Evolutionary conservation across 2,113 vertebrate species (phyloP), one percentile per base, ranked within the genome.

Genomic region (Tylochromis polylepis): DNA sequence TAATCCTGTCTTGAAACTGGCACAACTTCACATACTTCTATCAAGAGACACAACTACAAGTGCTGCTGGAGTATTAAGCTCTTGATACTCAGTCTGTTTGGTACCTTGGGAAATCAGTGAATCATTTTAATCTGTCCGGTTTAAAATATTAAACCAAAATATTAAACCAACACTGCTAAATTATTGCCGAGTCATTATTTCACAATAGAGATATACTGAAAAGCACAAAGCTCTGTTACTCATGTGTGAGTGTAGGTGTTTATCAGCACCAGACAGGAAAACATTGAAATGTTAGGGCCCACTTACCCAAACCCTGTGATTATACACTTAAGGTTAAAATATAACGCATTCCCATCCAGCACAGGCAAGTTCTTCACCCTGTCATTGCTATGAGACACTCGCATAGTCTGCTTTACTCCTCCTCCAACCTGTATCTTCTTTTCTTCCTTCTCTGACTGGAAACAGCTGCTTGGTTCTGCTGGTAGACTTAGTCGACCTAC

Each of bases 261-360:
- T 93, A 95, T 96, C 92, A 95, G 91, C 77, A 84, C 60, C 91
- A 95, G 94, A 95, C 94, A 87, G 92, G 84, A 93, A 94, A 95
- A 94, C 90, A 93, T 90, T 94, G 86, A 88, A 95, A 91, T 89
- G 85, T 87, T 72, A 94, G 90, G 91, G 77, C 89, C 27, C 90
- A 89, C 94, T 94, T 93, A 90, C 88, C 46, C 87, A 87, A 86
- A 95, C 86, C 95, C 93, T 91, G 24, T 96, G 86, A 96, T 97
- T 96, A 97, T 90, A 93, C 93, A 94, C 94, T 96, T 95, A 92
- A 81, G 89, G 70, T 88, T 94, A 87, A 95, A 95, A 95, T 95
- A 95, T 94, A 95, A 93, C 38, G 20, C 93, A 93, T 94, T 96
- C 93, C 91, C 93, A 88, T 95, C 91, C 81, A 94, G 93, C 89